Base-by-base conservation (phyloP, 2,888 invertebrate species). In the Drosophila kuntzei region DNA sequence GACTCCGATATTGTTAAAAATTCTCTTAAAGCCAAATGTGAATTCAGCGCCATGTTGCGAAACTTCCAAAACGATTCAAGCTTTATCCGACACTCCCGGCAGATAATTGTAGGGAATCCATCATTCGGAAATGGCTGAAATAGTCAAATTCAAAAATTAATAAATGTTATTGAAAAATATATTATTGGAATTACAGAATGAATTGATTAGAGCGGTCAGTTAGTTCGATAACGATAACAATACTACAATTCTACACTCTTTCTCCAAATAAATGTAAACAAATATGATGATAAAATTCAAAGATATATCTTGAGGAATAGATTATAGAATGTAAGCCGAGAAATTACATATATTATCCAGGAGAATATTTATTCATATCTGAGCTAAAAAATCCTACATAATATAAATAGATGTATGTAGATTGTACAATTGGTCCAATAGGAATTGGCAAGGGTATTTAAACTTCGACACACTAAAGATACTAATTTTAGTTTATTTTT, bases 31-130 rank as follows among this genome's bases (percentile, higher is more conserved):
- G 96, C 94, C 88, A 94, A 94, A 92, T 96, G 95, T 47, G 96
- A 95, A 92, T 95, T 96, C 86, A 94, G 95, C 89, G 96, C 95
- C 80, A 94, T 93, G 90, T 95, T 95, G 92, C 95, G 95, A 93
- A 97, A 96, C 88, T 95, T 95, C 92, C 95, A 95, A 86, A 96
- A 94, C 71, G 95, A 94, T 91, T 96, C 95, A 87, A 97, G 93
- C 91, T 96, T 96, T 89, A 94, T 94, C 82, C 95, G 95, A 93
- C 97, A 97, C 81, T 95, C 94, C 71, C 95, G 94, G 93, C 97
- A 97, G 80, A 97, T 95, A 85, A 96, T 95, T 85, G 95, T 95
- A 81, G 96, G 96, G 90, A 96, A 93, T 87, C 94, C 94, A 92
- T 97, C 96, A 88, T 94, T 94, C 90, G 95, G 95, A 86, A 95